phyloP scores from a whole-genome alignment of 1,140 invertebrate species.

The Teleogryllus occipitalis region DNA sequence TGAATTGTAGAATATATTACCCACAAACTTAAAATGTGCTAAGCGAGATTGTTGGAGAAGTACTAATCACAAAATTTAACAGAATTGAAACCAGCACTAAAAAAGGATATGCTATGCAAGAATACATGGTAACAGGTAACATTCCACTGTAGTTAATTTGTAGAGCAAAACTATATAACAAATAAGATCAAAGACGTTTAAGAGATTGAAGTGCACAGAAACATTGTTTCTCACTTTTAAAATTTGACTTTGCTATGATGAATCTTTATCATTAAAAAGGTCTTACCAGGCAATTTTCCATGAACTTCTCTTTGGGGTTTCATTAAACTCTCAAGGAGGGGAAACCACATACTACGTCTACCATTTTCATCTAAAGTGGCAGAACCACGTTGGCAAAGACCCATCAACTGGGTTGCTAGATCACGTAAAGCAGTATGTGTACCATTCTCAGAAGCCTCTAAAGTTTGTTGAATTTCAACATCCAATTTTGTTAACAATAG shows the following conservation, averaged over 20 bases:
- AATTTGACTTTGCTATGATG: neutral
- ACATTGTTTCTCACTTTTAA: too few species aligned
- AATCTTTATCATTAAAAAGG: neutral
- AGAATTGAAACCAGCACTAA: too few species aligned
- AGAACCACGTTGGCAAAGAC: slow-evolving; percentile 44
- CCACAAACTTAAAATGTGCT: too few species aligned
- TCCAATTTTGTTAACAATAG: slow-evolving; percentile 29
- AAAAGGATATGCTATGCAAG: too few species aligned
- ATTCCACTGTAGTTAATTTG: too few species aligned
- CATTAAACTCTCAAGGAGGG: slow-evolving; percentile 38
- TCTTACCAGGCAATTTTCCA: slow-evolving; percentile 8
- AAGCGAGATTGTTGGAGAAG: too few species aligned
- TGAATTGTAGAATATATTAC: too few species aligned
- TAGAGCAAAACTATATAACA: too few species aligned
- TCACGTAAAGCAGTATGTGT: slow-evolving; percentile 29
- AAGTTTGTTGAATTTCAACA: slow-evolving; percentile 19
- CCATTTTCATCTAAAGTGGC: slow-evolving; percentile 38
- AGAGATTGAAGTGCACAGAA: too few species aligned
- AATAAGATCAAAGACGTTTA: too few species aligned
- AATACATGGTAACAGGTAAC: too few species aligned
- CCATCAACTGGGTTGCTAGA: slow-evolving; percentile 37
- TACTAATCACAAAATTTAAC: too few species aligned
- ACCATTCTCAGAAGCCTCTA: neutral
- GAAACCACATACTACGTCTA: slow-evolving; percentile 45
- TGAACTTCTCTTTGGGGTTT: slow-evolving; percentile 11